phyloP scores from a whole-genome alignment of 2,797 vertebrate species.

The Thalassophryne amazonica region DNA sequence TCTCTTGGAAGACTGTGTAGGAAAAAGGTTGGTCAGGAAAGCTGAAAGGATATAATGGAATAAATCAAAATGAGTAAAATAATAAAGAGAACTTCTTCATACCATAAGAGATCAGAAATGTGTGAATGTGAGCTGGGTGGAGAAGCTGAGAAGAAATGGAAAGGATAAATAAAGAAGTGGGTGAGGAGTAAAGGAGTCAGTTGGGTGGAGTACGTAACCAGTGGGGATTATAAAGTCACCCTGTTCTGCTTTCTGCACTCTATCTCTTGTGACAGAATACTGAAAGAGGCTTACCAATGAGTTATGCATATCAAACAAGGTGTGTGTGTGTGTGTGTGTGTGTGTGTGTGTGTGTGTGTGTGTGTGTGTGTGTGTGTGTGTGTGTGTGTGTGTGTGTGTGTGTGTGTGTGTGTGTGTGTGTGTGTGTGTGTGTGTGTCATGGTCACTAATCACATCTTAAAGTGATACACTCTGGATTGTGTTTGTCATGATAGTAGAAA shows the following conservation, averaged over 20 bases:
- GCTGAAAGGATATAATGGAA: slow-evolving; percentile 39
- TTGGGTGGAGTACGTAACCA: slow-evolving; percentile 67
- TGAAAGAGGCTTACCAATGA: slow-evolving; percentile 70
- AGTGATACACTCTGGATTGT: slow-evolving; percentile 40
- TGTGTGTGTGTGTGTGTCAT: no score
- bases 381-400: slow-evolving; percentile 12
- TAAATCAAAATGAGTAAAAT: slow-evolving; percentile 20
- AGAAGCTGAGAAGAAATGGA: slow-evolving; percentile 45
- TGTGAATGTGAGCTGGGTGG: slow-evolving; percentile 29
- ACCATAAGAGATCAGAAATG: slow-evolving; percentile 46
- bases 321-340: slow-evolving; percentile 30
- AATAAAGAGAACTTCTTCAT: slow-evolving; percentile 24
- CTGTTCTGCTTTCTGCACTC: slow-evolving; percentile 71
- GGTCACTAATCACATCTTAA: slow-evolving; percentile 62
- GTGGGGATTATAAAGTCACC: slow-evolving; percentile 74
- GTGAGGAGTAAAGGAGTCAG: slow-evolving; percentile 46
- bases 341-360: slow-evolving; percentile 9
- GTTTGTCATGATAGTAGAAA: no score
- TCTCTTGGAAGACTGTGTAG: slow-evolving; percentile 13
- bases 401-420: neutral
- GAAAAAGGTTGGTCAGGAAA: slow-evolving; percentile 34
- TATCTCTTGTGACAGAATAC: slow-evolving; percentile 66
- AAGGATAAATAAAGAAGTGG: slow-evolving; percentile 22
- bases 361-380: neutral
- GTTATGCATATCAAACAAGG: slow-evolving; percentile 63